Evolutionary conservation across 1,140 invertebrate genomes (phyloP).

Genomic region (Ips typographus): DNA sequence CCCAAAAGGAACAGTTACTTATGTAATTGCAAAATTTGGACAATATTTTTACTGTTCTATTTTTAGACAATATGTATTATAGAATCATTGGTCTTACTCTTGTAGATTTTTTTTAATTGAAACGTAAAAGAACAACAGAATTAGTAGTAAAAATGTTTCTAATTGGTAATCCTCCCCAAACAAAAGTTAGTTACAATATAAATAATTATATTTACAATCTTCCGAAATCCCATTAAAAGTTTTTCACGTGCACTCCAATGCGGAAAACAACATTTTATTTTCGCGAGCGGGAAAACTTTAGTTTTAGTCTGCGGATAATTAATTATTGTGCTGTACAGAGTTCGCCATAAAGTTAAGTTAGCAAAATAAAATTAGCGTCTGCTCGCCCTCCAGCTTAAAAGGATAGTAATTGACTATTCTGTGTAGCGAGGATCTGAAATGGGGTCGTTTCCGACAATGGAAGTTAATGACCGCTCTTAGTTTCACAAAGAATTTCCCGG

Average conservation of each 20-base stretch:
- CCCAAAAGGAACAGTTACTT: no score
- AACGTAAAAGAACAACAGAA: no score
- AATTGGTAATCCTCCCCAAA: conserved; percentile 4
- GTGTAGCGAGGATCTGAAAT: conserved; percentile 30
- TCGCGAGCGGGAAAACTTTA: conserved; percentile 30
- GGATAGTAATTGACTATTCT: conserved; percentile 36
- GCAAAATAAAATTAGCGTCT: conserved; percentile 35
- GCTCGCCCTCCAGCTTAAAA: conserved; percentile 34
- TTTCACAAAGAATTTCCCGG: conserved; percentile 32
- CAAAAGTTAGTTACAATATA: conserved; percentile 12
- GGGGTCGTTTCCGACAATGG: conserved; percentile 33
- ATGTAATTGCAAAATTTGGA: no score
- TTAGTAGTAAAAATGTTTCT: not conserved
- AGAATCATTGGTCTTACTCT: no score
- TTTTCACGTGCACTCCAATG: conserved; percentile 30
- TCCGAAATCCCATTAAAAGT: conserved; percentile 23
- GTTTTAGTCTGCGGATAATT: conserved; percentile 35
- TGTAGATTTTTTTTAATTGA: no score
- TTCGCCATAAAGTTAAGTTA: conserved; percentile 36
- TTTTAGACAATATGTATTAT: no score
- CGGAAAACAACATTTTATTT: conserved; percentile 33
- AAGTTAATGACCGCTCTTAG: conserved; percentile 34
- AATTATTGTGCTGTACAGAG: conserved; percentile 34
- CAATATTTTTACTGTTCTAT: no score
- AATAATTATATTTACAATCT: conserved; percentile 26